Base-by-base conservation (phyloP, 1,140 invertebrate genomes). In the Rhyacophila brunnea region DNA sequence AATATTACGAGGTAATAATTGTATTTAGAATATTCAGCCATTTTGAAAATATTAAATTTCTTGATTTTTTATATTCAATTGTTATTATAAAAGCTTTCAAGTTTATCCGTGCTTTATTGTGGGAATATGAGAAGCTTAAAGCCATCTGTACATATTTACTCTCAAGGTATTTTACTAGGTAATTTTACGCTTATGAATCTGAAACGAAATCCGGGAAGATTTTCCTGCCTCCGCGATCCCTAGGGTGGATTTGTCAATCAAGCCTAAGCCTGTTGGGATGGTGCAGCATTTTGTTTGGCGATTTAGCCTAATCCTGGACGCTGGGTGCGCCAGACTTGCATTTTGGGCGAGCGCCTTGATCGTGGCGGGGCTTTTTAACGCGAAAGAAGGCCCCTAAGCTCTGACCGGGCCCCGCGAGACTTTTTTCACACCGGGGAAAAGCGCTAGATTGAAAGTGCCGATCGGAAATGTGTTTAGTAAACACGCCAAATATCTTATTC, bases 221-320 rank as follows among this genome's bases (percentile, higher is more conserved):
- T 40, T 40, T 15, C 15, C 38, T 40, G 38, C 13, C 17, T 5
- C 19, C 44, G 15, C 48, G 34, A 18, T 34, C 42, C 49, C 20
- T 19, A 14, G 51, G 61, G 61, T 58, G 44, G 61, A 58, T 63
- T 59, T 63, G 61, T 63, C 61, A 63, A 63, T 63, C 61, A 63
- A 42, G 38, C 28, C 45, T 63, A 59, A 63, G 55, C 61, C 56
- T 19, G 40, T 44, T 49, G 19, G 60, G 60, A 57, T 60, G 36
- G 38, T 49, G 49, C 54, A 49, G 54, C 60, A 62, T 62, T 63
- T 55, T 63, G 61, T 63, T 63, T 63, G 61, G 55, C 51, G 55
- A 63, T 63, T 63, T 53, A 38, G 49, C 36, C 20, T 58, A 63
- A 58, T 58, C 55, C 55, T 38, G 11, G 13, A 38, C 34, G 45